Conservation (phyloP, 2,888 invertebrate species). For the Lagria hirta region DNA sequence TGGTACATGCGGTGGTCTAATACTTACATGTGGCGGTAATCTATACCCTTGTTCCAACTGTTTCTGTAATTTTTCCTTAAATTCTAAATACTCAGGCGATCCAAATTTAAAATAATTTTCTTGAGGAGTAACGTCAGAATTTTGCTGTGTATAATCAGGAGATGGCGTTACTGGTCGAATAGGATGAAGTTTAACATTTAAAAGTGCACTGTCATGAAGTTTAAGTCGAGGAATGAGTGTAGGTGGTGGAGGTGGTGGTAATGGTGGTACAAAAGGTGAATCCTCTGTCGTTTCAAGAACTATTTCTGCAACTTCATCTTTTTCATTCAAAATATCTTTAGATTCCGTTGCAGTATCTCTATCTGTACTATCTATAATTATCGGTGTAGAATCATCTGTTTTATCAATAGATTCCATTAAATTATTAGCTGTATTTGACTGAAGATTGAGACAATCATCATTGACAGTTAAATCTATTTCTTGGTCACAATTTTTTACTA, state of each 20-base stretch:
- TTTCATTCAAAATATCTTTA: no score
- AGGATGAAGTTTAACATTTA: constrained; percentile 6
- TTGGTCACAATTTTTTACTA: no score
- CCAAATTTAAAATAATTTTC: constrained; percentile 34
- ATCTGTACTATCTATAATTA: no score
- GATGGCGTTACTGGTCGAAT: constrained; percentile 13
- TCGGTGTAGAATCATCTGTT: no score
- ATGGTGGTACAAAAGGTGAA: constrained; percentile 1
- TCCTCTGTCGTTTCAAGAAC: not conserved
- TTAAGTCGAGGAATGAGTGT: constrained; percentile 5
- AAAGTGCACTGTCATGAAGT: not conserved
- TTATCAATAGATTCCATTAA: no score
- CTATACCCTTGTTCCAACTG: constrained; percentile 27
- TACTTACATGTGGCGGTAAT: constrained; percentile 5
- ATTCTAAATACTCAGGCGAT: constrained; percentile 35
- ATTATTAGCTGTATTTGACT: no score
- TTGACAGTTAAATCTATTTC: no score
- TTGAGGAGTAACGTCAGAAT: constrained; percentile 6
- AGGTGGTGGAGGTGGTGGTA: not conserved
- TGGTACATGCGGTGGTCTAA: constrained; percentile 6
- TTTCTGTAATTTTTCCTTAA: constrained; percentile 34
- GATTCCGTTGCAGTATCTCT: no score
- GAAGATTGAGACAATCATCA: no score
- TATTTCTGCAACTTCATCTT: no score
- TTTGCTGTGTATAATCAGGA: constrained; percentile 17